phyloP scores from a whole-genome alignment of 2,113 vertebrate species.

The Numenius arquata region DNA sequence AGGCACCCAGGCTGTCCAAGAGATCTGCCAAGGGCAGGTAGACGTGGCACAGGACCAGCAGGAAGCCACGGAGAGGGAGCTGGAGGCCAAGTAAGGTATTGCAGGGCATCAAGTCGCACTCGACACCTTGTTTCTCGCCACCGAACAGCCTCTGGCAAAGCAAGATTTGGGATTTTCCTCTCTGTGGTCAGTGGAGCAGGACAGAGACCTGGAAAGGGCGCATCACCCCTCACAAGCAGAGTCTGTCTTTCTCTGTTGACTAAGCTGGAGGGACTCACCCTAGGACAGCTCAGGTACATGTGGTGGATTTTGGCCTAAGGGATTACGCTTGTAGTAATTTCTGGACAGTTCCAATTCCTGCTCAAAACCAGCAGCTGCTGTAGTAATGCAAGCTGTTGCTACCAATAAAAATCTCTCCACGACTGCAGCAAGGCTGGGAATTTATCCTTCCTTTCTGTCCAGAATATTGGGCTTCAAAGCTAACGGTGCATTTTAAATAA shows the following conservation, averaged over 20 bases:
- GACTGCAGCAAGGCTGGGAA: background rate
- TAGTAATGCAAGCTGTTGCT: background rate
- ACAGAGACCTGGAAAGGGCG: background rate
- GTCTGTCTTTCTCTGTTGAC: background rate
- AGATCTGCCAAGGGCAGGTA: background rate
- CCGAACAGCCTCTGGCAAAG: background rate
- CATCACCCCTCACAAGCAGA: background rate
- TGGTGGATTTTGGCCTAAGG: background rate
- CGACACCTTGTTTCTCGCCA: background rate
- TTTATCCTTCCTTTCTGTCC: background rate
- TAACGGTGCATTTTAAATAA: fast-evolving
- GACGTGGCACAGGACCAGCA: background rate
- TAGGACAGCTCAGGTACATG: background rate
- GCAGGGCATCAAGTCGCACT: background rate
- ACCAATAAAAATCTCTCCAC: background rate
- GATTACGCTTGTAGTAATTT: background rate
- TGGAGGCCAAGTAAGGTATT: background rate
- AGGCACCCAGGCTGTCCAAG: background rate
- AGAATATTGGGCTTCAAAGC: fast-evolving
- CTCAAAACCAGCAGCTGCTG: background rate
- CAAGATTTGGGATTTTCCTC: background rate
- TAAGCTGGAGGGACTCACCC: background rate
- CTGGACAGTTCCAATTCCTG: background rate
- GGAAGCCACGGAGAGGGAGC: background rate
- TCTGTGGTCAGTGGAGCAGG: background rate